Percentiles rank a stretch among this genome's conserved stretches.
Evolutionary conservation across 2,113 vertebrate genomes (phyloP).

Genomic region (Channa maculata): DNA sequence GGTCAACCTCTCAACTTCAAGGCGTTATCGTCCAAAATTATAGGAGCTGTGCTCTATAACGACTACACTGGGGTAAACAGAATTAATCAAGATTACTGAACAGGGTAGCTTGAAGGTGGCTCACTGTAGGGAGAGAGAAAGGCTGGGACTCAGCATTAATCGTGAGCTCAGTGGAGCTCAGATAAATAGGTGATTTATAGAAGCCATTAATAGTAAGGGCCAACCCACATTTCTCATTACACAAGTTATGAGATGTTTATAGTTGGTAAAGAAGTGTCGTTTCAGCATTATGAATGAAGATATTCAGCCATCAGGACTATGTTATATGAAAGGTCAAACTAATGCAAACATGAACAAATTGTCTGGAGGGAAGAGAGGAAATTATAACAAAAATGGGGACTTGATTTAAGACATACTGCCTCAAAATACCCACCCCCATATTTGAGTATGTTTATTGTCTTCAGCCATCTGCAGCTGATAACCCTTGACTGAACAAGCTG

Average conservation of each 20-base stretch:
- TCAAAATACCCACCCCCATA: slow-evolving; percentile 64
- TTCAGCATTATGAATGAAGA: slow-evolving; percentile 8
- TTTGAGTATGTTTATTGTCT: slow-evolving; percentile 83
- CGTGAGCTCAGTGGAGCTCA: slow-evolving; percentile 16
- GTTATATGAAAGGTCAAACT: slow-evolving; percentile 35
- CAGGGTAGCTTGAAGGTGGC: slow-evolving; percentile 51
- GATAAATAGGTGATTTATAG: slow-evolving; percentile 77
- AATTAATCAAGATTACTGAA: slow-evolving; percentile 78
- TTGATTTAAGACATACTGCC: slow-evolving; percentile 46
- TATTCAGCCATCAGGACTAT: slow-evolving; percentile 26
- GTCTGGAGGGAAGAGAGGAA: neutral
- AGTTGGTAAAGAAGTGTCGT: slow-evolving; percentile 24
- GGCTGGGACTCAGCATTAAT: slow-evolving; percentile 39
- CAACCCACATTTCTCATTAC: slow-evolving; percentile 68
- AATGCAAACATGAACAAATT: neutral
- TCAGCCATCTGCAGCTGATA: slow-evolving; percentile 82
- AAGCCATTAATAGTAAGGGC: slow-evolving; percentile 68
- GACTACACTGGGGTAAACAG: slow-evolving; percentile 72
- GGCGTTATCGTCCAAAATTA: slow-evolving; percentile 63
- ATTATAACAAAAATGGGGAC: slow-evolving; percentile 14
- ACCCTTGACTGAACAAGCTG: slow-evolving; percentile 82
- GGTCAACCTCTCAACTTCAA: slow-evolving; percentile 35
- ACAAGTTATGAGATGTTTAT: slow-evolving; percentile 59
- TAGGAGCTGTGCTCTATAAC: slow-evolving; percentile 51
- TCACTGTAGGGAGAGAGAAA: slow-evolving; percentile 46